phyloP scores from a whole-genome alignment of 1,140 invertebrate genomes.

The Drosophila lacteicornis region DNA sequence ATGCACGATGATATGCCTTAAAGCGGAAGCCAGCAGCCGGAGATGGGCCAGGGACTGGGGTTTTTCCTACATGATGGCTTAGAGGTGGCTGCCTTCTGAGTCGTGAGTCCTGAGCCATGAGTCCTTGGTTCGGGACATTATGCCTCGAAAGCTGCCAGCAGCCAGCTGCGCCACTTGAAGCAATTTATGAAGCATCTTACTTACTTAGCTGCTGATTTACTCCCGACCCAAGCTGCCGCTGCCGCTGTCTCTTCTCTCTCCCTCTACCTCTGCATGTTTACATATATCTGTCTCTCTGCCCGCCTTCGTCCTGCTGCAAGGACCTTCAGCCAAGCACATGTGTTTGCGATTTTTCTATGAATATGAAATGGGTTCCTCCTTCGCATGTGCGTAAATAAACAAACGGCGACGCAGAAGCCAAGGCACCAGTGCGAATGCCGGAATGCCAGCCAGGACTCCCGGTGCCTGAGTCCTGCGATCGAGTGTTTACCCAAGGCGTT shows the following conservation, averaged over 20 bases:
- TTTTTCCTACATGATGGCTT: background rate
- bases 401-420: slow-evolving; percentile 49
- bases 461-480: slow-evolving; percentile 51
- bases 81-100: slow-evolving; percentile 20
- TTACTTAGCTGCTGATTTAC: slow-evolving; percentile 82
- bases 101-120: slow-evolving; percentile 38
- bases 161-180: slow-evolving; percentile 76
- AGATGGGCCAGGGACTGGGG: slow-evolving; percentile 7
- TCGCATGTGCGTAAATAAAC: slow-evolving; percentile 81
- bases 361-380: slow-evolving; percentile 75
- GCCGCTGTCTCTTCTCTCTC: slow-evolving; percentile 4
- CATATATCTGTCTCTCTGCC: background rate
- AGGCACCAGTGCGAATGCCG: slow-evolving; percentile 11
- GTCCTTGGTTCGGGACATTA: slow-evolving; percentile 46
- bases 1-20: slow-evolving; percentile 68
- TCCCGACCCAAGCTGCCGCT: slow-evolving; percentile 30
- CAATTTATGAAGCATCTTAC: slow-evolving; percentile 83
- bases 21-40: slow-evolving; percentile 49
- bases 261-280: slow-evolving; percentile 2
- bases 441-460: slow-evolving; percentile 25
- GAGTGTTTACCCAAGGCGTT: slow-evolving; percentile 67
- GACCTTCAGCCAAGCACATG: slow-evolving; percentile 69
- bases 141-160: slow-evolving; percentile 62
- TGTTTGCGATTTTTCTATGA: slow-evolving; percentile 82
- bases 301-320: slow-evolving; percentile 8